Evolutionary conservation across 2,113 vertebrate species (phyloP), one percentile per base, ranked within the genome.

Genomic region (Heterotis niloticus): DNA sequence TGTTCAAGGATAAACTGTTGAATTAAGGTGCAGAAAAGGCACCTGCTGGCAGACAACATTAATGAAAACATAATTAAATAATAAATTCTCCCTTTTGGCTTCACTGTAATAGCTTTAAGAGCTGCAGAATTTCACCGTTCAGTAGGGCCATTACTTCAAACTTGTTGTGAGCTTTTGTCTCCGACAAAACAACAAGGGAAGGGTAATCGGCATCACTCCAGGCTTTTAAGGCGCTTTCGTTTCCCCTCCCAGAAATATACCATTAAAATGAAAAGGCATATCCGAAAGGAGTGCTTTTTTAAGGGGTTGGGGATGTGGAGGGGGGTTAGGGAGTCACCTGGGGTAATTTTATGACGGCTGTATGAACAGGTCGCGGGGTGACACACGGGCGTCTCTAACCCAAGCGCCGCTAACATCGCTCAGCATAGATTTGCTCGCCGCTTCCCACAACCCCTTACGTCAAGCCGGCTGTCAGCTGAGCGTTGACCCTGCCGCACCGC

Each of bases 191-290:
- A 16, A 7, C 57, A n/a, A 7, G 14, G 13, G 62, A 44, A 76
- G 34, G 18, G 29, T 20, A 44, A n/a, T 64, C 20, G 5, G 16
- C 18, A 16, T 44, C 69, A 51, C 34, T 71, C 26, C 26, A 29
- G 34, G 69, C 34, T 71, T 51, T 44, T 28, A 5, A 76, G 60
- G 23, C 11, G 44, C 51, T 51, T 71, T 20, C 51, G n/a, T 44
- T 14, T 5, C 5, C 62, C 20, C 34, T 5, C 17, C 18, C 3
- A 7, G 12, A 64, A 51, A 54, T 60, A 76, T 54, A 20, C 59
- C 62, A 23, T 76, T 65, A 76, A 52, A 44, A 76, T 64, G 16
- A 59, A 64, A 76, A 44, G 75, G 11, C 62, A 17, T 17, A 18
- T 52, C 29, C 23, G 60, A 65, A 76, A 76, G 60, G 34, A 14